A percentile compares a stretch with the other conserved stretches of the same genome.
Conservation (phyloP, 2,888 invertebrate species). For the Masnerella sp. region DNA sequence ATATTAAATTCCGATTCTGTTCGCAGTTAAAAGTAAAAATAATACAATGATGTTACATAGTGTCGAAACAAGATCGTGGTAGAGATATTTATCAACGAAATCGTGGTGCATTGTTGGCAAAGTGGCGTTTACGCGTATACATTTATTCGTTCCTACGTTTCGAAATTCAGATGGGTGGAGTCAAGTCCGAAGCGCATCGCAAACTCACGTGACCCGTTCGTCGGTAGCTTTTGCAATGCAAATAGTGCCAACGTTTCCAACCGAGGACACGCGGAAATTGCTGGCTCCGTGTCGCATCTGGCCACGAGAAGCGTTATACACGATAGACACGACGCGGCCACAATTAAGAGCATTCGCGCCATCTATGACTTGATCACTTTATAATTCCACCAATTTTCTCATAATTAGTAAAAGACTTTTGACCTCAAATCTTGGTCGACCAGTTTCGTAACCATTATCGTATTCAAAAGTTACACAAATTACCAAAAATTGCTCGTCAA, state of each 20-base stretch:
- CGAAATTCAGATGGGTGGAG: conserved; percentile 61
- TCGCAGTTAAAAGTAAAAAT: no score
- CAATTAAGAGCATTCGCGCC: conserved; percentile 57
- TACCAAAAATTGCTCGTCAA: no score
- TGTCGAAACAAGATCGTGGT: neutral
- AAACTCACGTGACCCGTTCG: conserved; percentile 54
- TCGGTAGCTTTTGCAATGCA: conserved; percentile 71
- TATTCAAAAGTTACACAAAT: no score
- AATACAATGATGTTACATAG: neutral
- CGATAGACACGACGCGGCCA: conserved; percentile 47
- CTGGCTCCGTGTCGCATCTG: conserved; percentile 58
- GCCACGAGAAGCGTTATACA: conserved; percentile 54
- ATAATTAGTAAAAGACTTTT: neutral
- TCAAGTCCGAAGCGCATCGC: conserved; percentile 42
- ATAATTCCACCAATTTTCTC: conserved; percentile 13
- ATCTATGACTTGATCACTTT: conserved; percentile 37
- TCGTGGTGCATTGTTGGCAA: conserved; percentile 31
- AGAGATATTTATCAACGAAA: conserved; percentile 23
- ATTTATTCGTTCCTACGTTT: conserved; percentile 54
- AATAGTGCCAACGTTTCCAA: conserved; percentile 63
- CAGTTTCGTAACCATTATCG: no score
- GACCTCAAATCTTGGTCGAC: no score
- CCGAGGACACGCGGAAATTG: conserved; percentile 62
- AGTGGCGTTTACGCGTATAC: conserved; percentile 23
- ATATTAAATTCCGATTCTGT: no score